Percentiles rank a stretch among this genome's conserved stretches.
These are phyloP conservation scores for Stictocephala bisonia DNA, from an alignment of 2,888 invertebrate species.

Conservation along the genomic window DNA sequence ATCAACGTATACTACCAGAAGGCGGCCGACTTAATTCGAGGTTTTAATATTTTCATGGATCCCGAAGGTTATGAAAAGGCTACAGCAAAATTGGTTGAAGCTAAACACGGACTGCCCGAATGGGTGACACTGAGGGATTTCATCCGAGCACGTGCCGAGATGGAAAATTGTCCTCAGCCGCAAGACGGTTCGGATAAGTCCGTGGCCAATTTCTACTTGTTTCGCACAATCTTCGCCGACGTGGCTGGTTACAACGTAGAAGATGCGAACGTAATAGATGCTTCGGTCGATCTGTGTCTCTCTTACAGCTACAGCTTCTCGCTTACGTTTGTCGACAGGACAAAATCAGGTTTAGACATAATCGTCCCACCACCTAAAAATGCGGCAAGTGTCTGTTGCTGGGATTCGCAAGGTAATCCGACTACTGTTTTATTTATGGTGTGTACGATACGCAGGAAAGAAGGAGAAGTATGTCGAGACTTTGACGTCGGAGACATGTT, in stretches of 20 bases:
- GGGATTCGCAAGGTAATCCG: neutral
- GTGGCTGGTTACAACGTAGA: slow-evolving; percentile 5
- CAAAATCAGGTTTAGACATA: neutral
- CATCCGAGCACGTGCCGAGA: neutral
- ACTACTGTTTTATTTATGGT: neutral
- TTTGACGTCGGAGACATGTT: too few species aligned
- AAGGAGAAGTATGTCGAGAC: too few species aligned
- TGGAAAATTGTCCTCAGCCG: slow-evolving; percentile 6
- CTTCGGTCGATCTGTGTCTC: neutral
- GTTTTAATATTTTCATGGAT: slow-evolving; percentile 6
- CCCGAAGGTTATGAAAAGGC: neutral
- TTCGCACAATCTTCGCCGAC: slow-evolving; percentile 13
- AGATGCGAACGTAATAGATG: slow-evolving; percentile 7
- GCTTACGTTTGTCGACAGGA: neutral
- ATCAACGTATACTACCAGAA: slow-evolving; percentile 7
- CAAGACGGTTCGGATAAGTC: neutral
- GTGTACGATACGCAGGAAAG: neutral
- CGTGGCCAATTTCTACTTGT: neutral
- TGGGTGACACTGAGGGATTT: neutral
- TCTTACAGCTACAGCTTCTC: slow-evolving; percentile 14
- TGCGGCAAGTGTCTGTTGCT: neutral
- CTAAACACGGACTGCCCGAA: neutral
- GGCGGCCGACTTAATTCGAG: neutral
- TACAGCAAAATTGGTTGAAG: neutral
- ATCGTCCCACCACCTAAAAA: neutral